Percentiles rank a stretch among this genome's conserved stretches.
phyloP scores from a whole-genome alignment of 1,140 invertebrate genomes.

The Drosophila ananassae region DNA sequence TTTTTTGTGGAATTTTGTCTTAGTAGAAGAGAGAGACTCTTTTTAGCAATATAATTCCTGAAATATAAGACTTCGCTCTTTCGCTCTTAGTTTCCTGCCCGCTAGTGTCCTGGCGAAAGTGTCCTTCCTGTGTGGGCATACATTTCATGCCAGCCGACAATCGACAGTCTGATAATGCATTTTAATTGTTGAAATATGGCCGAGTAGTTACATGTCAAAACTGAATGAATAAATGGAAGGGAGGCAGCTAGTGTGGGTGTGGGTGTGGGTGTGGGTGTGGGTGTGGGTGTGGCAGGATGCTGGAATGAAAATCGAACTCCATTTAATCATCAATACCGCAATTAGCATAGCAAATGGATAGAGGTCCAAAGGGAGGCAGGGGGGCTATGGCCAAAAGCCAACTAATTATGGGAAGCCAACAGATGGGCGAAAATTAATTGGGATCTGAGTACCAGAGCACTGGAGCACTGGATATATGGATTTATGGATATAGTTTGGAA shows the following conservation, averaged over 20 bases:
- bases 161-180: slow-evolving; percentile 47
- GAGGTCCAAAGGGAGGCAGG: background rate
- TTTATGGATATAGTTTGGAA: no score
- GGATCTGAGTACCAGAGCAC: no score
- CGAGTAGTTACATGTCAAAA: slow-evolving; percentile 13
- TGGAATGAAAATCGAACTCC: slow-evolving; percentile 18
- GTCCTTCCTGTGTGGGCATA: slow-evolving; percentile 1
- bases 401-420: slow-evolving; percentile 15
- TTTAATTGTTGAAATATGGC: slow-evolving; percentile 45
- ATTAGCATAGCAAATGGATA: slow-evolving; percentile 1
- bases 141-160: slow-evolving; percentile 23
- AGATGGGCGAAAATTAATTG: slow-evolving; percentile 12
- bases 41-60: no score
- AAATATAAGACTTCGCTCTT: no score
- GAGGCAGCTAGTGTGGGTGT: no score
- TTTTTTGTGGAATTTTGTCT: no score
- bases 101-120: background rate
- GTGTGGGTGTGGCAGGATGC: background rate
- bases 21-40: no score
- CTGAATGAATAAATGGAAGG: background rate
- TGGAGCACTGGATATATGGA: no score
- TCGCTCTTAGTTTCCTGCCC: no score
- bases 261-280: no score
- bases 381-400: background rate
- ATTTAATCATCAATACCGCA: slow-evolving; percentile 12